These are phyloP conservation scores for Burhinus bistriatus DNA, from an alignment of 2,113 vertebrate species.

Conservation along the genomic window DNA sequence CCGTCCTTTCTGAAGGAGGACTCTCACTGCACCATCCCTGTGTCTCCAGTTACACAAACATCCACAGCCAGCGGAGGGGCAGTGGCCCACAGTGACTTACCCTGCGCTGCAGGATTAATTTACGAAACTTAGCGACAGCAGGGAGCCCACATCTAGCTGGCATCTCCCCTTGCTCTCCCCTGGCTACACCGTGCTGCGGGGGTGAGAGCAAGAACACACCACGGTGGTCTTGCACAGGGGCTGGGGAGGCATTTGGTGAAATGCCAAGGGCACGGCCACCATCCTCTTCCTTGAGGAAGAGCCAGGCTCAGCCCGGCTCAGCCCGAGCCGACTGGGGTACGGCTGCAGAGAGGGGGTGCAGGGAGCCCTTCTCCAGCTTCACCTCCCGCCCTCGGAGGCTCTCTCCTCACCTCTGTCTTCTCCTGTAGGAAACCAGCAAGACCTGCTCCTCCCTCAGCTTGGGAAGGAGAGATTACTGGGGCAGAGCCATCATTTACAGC, in stretches of 20 bases:
- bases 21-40: rapidly evolving
- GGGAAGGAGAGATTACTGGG: not conserved
- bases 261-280: not conserved
- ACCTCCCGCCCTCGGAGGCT: not conserved
- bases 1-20: not conserved
- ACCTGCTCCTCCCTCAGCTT: rapidly evolving
- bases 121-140: not conserved
- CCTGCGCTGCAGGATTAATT: not conserved
- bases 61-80: not conserved
- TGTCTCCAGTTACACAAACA: not conserved
- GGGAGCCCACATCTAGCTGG: not conserved
- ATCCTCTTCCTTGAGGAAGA: not conserved
- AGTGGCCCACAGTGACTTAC: not conserved
- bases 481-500: not conserved
- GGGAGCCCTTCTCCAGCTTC: not conserved
- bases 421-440: not conserved
- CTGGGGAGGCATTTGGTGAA: not conserved
- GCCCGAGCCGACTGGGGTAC: rapidly evolving
- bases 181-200: not conserved
- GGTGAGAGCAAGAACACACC: not conserved
- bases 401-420: not conserved
- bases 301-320: not conserved
- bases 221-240: not conserved
- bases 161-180: not conserved
- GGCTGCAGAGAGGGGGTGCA: not conserved